phyloP scores from a whole-genome alignment of 2,888 invertebrate genomes.

The Diplolepis rosae region DNA sequence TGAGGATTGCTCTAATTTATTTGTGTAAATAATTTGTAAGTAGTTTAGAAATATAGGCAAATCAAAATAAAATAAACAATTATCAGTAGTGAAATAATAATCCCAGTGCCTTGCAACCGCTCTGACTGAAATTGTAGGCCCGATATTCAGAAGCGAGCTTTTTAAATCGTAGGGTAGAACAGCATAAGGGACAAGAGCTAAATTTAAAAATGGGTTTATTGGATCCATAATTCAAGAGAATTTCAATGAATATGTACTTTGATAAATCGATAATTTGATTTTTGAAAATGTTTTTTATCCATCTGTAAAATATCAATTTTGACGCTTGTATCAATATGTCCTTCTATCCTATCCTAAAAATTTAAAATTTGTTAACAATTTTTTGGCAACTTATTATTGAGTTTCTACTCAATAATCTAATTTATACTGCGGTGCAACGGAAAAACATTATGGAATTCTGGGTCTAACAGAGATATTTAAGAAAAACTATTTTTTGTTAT shows the following conservation, averaged over 20 bases:
- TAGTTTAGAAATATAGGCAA: not conserved
- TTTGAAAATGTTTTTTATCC: not conserved
- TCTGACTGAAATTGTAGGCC: not conserved
- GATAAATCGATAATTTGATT: no score
- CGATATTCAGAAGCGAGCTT: not conserved
- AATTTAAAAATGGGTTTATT: no score
- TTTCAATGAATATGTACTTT: no score
- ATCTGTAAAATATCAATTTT: not conserved
- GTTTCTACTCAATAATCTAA: not conserved
- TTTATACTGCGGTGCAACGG: not conserved
- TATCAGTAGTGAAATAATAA: not conserved
- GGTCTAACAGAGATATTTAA: no score
- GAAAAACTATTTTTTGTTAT: no score
- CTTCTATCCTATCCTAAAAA: not conserved
- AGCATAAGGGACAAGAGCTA: no score
- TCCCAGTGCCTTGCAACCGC: not conserved
- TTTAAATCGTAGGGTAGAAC: no score
- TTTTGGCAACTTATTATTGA: not conserved
- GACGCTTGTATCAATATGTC: not conserved
- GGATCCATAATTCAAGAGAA: no score
- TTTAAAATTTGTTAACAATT: not conserved
- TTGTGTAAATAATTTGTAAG: not conserved
- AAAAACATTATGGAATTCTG: not conserved
- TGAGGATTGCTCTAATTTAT: no score
- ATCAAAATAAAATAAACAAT: no score